Evolutionary conservation across 2,113 vertebrate genomes (phyloP).

Genomic region (Urocynchramus pylzowi): DNA sequence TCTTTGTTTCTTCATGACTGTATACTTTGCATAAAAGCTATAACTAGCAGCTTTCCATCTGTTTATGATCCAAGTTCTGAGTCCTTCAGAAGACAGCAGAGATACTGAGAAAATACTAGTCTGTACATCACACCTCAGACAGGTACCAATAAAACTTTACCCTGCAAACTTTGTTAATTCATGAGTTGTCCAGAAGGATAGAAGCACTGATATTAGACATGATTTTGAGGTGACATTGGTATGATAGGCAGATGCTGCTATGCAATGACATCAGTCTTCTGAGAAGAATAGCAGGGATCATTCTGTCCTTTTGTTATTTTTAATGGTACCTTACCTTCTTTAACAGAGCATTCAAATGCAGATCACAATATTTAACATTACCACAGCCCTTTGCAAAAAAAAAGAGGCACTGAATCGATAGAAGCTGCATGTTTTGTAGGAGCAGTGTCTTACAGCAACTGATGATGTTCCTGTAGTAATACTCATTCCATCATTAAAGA

Average conservation of each 20-base stretch:
- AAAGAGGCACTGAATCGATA: neutral
- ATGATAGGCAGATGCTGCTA: neutral
- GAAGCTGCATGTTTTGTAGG: neutral
- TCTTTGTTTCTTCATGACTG: neutral
- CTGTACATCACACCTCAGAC: neutral
- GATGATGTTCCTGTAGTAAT: neutral
- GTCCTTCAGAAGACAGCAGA: neutral
- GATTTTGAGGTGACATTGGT: neutral
- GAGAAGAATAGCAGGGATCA: neutral
- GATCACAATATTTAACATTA: constrained; percentile 26
- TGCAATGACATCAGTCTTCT: neutral
- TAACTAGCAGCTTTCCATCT: neutral
- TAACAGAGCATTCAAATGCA: constrained; percentile 29
- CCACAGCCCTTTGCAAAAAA: neutral
- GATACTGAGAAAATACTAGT: neutral
- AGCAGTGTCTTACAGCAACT: neutral
- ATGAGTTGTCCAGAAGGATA: neutral
- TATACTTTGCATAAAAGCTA: neutral
- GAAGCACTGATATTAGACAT: neutral
- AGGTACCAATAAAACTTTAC: neutral
- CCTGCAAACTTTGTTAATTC: neutral
- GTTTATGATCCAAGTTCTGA: neutral
- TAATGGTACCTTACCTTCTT: constrained; percentile 42
- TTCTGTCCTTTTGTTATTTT: neutral
- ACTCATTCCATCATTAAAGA: constrained; percentile 4